Conservation (phyloP, 2,797 vertebrate species). For the Tragopan temminckii region DNA sequence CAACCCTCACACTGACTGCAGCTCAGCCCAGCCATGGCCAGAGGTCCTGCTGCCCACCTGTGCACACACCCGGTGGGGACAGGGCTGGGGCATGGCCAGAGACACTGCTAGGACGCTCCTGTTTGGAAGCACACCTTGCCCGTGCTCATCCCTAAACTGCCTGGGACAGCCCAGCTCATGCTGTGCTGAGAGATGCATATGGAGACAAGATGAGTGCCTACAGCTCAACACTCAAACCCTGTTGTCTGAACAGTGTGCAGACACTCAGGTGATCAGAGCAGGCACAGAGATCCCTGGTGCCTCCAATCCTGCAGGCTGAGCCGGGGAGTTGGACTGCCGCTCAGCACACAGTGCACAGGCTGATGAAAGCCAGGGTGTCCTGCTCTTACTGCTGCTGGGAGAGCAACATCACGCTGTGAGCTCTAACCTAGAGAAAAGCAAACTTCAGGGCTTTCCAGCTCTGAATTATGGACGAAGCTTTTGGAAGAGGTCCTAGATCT, state of each 20-base stretch:
- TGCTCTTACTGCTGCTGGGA: not conserved
- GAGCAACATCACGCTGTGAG: not conserved
- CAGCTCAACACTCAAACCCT: not conserved
- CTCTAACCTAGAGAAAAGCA: not conserved
- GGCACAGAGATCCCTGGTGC: not conserved
- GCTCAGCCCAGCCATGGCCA: not conserved
- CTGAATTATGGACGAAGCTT: not conserved
- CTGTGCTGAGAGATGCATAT: fast-evolving
- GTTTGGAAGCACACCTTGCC: fast-evolving
- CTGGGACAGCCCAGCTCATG: not conserved
- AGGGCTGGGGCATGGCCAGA: not conserved
- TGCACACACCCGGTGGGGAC: fast-evolving
- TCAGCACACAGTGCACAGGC: not conserved
- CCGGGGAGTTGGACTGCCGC: not conserved
- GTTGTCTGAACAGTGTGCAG: not conserved
- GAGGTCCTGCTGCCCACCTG: not conserved
- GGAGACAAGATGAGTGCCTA: fast-evolving
- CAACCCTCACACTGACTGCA: fast-evolving
- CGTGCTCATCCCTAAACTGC: fast-evolving
- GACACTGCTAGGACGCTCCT: not conserved
- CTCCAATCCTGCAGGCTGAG: not conserved
- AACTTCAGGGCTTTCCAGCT: not conserved
- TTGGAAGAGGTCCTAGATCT: slow-evolving; percentile 10
- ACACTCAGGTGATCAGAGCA: not conserved
- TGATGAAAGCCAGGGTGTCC: not conserved